Conservation (phyloP, 2,113 vertebrate genomes). For the Cnemophilus loriae region DNA sequence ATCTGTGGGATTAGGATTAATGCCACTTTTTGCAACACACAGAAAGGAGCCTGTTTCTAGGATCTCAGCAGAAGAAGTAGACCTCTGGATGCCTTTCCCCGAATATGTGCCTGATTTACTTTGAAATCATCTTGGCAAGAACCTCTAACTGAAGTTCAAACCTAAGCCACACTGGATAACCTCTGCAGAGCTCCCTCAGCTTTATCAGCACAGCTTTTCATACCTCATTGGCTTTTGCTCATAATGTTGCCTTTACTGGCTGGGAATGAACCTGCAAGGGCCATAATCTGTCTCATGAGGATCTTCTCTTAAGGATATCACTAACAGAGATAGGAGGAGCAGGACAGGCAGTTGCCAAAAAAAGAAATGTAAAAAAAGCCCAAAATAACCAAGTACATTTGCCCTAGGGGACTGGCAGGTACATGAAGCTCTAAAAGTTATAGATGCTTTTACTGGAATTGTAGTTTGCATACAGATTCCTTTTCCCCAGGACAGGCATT, state of each 20-base stretch:
- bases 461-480: background rate
- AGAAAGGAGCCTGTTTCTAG: background rate
- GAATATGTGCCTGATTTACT: background rate
- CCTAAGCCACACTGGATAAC: background rate
- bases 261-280: background rate
- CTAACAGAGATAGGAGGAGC: background rate
- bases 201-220: constrained; percentile 2
- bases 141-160: background rate
- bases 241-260: background rate
- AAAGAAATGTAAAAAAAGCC: background rate
- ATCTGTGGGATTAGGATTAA: background rate
- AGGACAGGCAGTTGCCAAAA: background rate
- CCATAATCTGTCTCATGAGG: background rate
- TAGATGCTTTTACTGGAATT: background rate
- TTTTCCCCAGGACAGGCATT: constrained; percentile 9
- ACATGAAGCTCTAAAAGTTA: constrained; percentile 6
- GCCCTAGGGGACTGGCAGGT: background rate
- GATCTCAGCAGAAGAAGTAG: background rate
- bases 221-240: background rate
- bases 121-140: constrained; percentile 15
- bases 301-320: background rate
- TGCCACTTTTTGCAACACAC: background rate
- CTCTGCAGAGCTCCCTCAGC: background rate
- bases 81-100: background rate
- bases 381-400: background rate